Conservation (phyloP, 2,113 vertebrate genomes). For the Heloderma charlesbogerti region DNA sequence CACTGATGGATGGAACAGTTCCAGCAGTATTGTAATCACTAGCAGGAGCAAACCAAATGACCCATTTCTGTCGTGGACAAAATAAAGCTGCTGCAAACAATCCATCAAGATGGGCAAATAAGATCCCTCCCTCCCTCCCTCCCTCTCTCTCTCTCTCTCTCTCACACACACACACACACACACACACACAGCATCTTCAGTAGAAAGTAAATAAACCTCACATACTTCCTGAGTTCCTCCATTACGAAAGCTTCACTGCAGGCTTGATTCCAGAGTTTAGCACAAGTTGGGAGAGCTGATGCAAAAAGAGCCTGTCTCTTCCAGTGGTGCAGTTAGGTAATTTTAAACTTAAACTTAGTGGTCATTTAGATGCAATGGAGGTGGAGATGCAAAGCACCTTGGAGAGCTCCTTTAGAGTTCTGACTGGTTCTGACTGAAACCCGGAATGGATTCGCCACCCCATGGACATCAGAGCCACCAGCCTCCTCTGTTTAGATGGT, state of each 20-base stretch:
- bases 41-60: slow-evolving; percentile 58
- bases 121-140: neutral
- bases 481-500: neutral
- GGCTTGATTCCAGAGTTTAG: neutral
- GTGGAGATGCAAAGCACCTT: too few relatives aligned
- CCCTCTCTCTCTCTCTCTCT: neutral
- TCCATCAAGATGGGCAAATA: neutral
- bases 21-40: slow-evolving; percentile 64
- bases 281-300: neutral
- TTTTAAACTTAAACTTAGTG: neutral
- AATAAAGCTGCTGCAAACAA: slow-evolving; percentile 51
- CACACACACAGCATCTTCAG: too few relatives aligned
- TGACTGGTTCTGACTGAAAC: too few relatives aligned
- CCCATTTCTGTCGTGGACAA: slow-evolving; percentile 29
- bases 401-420: too few relatives aligned
- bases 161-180: too few relatives aligned
- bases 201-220: neutral
- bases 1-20: slow-evolving; percentile 66
- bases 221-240: neutral
- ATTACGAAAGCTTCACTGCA: neutral
- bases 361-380: too few relatives aligned
- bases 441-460: too few relatives aligned
- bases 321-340: neutral
- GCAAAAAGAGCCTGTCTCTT: neutral
- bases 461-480: too few relatives aligned